phyloP scores from a whole-genome alignment of 2,888 invertebrate species.

The Lamellibrachia columna region DNA sequence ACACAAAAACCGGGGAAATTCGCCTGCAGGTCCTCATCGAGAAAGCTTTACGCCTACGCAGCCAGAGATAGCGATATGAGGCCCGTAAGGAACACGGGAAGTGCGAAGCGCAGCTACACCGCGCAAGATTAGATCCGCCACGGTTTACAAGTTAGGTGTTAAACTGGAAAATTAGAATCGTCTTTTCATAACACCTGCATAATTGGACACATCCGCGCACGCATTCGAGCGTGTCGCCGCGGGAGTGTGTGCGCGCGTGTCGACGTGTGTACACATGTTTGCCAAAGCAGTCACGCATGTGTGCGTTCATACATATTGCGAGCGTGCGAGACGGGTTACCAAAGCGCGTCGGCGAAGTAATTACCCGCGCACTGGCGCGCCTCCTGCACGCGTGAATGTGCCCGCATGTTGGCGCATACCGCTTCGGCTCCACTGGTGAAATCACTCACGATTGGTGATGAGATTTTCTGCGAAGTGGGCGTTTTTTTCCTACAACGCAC shows the following conservation, averaged over 20 bases:
- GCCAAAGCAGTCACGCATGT: not conserved
- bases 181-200: not conserved
- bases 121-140: not conserved
- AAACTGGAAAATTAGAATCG: conserved; percentile 6
- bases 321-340: not conserved
- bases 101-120: not conserved
- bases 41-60: not conserved
- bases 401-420: not conserved
- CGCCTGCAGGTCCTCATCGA: not conserved
- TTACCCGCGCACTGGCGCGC: not conserved
- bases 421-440: not conserved
- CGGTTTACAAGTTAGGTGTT: not conserved
- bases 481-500: not conserved
- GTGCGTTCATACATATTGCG: not conserved
- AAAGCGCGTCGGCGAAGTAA: not conserved
- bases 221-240: not conserved
- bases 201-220: not conserved
- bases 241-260: not conserved
- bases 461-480: conserved; percentile 12
- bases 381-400: not conserved
- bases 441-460: not conserved
- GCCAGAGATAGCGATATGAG: not conserved
- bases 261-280: conserved; percentile 4
- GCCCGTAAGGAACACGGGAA: not conserved
- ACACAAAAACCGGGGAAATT: not conserved